A percentile compares a stretch with the other conserved stretches of the same genome.
Evolutionary conservation across 1,140 invertebrate species (phyloP).

Genomic region (Ostrea edulis): DNA sequence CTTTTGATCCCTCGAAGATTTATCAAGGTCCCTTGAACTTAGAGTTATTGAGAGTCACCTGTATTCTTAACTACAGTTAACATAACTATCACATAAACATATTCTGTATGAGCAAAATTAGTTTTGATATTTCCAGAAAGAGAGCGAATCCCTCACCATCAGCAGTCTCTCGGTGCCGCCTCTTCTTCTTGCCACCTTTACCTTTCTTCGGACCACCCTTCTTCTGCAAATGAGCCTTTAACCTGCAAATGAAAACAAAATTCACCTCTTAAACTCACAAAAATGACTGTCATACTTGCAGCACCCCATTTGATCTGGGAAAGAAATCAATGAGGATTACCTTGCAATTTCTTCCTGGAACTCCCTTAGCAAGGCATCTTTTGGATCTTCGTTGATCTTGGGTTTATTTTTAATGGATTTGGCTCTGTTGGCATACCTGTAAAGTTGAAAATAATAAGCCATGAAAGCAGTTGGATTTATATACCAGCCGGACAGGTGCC

Average conservation of each 20-base stretch:
- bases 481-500: no score
- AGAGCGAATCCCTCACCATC: constrained; percentile 65
- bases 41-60: no score
- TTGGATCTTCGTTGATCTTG: constrained; percentile 97
- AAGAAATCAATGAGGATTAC: constrained; percentile 35
- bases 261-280: not conserved
- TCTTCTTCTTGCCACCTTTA: constrained; percentile 74
- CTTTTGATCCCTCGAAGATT: no score
- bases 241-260: constrained; percentile 62
- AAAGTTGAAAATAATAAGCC: not conserved
- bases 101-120: no score
- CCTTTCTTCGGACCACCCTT: constrained; percentile 76
- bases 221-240: constrained; percentile 78
- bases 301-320: not conserved
- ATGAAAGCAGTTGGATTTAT: no score
- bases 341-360: constrained; percentile 92
- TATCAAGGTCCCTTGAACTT: no score
- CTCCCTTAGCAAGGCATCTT: constrained; percentile 90
- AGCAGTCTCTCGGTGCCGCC: constrained; percentile 66
- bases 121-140: no score
- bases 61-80: no score
- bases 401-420: constrained; percentile 99
- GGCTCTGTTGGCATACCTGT: constrained; percentile 93
- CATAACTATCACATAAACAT: no score
- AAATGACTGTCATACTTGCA: not conserved